Evolutionary conservation across 2,888 invertebrate species (phyloP), one percentile per base, ranked within the genome.

Genomic region (Eumacrocentrus americanus): DNA sequence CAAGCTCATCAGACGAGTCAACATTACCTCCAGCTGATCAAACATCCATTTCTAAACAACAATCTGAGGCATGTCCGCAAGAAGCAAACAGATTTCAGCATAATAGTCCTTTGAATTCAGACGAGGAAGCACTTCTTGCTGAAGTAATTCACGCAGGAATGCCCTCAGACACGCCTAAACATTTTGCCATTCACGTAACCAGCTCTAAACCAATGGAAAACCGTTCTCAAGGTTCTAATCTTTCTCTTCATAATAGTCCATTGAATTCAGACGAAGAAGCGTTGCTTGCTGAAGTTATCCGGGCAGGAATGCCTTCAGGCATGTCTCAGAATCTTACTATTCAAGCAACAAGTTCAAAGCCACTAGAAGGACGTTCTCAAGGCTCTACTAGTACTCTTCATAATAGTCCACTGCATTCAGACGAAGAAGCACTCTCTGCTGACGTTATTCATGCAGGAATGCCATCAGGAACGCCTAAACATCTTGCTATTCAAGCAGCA

Each of bases 61-160:
- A 4, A 6, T 4, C 4, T 6, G 29, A 29, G 9, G 29, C 4
- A 4, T 29, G 29, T 29, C 4, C 29, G 29, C 29, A 29, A 29
- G 29, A 29, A 29, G 9, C 4, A 6, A 29, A 29, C 9, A 6
- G 29, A 6, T 29, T 29, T 29, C 88, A 87, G 0, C 89, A 89
- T 71, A 84, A 85, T 53, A 84, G 85, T 60, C 87, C 87, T 53
- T 86, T 86, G 73, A 74, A 87, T 67, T 86, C 88, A 61, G 86
- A 88, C 40, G 84, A 86, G 7, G 84, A 86, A 9, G 86, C 88
- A 62, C 81, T 89, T 64, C 76, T 90, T 1, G 87, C 87, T 25
- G 87, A 88, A 75, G 89, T 86, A 68, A 87, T 88, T 68, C 84
- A 85, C 73, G 85, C 86, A 42, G 88, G 87, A 4, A 87, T 87